Base-by-base conservation (phyloP, 2,113 vertebrate species). In the Erpornis zantholeuca region DNA sequence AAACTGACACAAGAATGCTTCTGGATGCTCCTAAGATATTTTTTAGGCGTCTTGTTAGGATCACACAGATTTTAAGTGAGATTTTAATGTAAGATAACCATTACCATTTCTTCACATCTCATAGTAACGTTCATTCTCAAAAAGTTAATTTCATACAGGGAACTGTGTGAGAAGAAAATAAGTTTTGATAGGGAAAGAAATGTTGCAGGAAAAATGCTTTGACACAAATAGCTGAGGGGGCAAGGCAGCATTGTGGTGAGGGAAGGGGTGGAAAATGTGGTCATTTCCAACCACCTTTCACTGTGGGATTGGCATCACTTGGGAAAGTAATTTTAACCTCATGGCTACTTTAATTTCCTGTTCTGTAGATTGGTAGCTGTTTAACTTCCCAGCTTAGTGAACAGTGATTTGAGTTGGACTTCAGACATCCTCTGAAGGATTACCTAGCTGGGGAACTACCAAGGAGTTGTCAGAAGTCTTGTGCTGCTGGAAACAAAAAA, bases 261-360 rank as follows among this genome's bases (percentile, higher is more conserved):
- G 72, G 63, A 92, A 75, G 44, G 75, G n/a, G 29, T 95, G 85
- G 88, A 95, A 96, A 94, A 96, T 88, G 44, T 85, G 76, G 71
- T 63, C 22, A 83, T 78, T 94, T 93, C 80, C 76, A 89, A 11
- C 75, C 35, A 38, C 66, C 66, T 94, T 95, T 97, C 90, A 40
- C 59, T 92, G 85, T 87, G 91, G 91, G 66, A 73, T 95, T 96
- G 92, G 88, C 90, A 88, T 90, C 85, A 19, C 47, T 88, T 72
- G 56, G 49, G 59, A 92, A 18, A 86, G 60, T 90, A 86, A 93
- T 95, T 95, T 94, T 90, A 90, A 88, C 93, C 79, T 73, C 86
- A 63, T 90, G 75, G 87, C 85, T 96, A 60, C 75, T 94, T 94
- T 88, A 85, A 95, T 96, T 97, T 97, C 90, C 91, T 97, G 87